These are phyloP conservation scores for Promerops cafer DNA, from an alignment of 2,113 vertebrate genomes.

Conservation along the genomic window DNA sequence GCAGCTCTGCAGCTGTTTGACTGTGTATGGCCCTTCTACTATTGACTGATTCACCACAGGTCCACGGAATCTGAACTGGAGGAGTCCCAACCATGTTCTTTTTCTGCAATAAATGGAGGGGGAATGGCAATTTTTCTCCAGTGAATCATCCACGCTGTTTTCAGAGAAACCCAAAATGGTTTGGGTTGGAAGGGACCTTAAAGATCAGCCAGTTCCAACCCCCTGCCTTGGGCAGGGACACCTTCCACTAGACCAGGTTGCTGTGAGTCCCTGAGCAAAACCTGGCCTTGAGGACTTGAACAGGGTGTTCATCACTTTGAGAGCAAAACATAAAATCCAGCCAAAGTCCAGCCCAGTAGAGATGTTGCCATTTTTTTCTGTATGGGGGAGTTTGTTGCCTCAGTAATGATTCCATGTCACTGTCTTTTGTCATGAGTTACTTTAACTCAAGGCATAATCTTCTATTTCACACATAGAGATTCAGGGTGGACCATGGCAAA, in stretches of 20 bases:
- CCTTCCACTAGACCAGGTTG: background rate
- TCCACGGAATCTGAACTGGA: background rate
- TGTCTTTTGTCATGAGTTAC: background rate
- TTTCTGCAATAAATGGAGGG: background rate
- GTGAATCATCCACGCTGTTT: accelerated
- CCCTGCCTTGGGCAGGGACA: background rate
- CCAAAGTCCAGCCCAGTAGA: background rate
- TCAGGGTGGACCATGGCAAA: background rate
- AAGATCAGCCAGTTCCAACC: background rate
- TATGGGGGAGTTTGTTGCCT: background rate
- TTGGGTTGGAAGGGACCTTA: background rate
- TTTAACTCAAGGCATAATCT: background rate
- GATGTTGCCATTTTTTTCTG: background rate
- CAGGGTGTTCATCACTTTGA: background rate
- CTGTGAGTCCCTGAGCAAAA: background rate
- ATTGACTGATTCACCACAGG: background rate
- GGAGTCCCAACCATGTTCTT: background rate
- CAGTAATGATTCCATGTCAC: background rate
- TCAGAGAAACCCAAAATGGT: background rate
- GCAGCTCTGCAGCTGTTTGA: background rate
- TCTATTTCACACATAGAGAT: background rate
- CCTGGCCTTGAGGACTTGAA: background rate
- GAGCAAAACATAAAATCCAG: background rate
- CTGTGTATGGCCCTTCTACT: background rate
- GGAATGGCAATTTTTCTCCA: background rate